A percentile compares a stretch with the other conserved stretches of the same genome.
Conservation (phyloP, 2,113 vertebrate species). For the Poeciliopsis prolifica region DNA sequence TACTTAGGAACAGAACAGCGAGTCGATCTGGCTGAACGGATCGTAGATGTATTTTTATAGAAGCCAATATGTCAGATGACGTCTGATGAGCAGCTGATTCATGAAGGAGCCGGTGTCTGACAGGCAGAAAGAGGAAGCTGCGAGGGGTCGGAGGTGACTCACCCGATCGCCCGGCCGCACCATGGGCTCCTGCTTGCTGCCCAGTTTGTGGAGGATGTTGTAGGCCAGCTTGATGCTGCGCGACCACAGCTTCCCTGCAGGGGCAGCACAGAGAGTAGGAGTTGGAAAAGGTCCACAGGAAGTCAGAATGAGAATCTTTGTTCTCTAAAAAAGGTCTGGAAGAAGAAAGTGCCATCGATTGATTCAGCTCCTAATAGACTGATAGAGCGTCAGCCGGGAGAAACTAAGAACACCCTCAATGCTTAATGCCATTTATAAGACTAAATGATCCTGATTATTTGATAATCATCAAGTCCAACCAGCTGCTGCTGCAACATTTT, state of each 20-base stretch:
- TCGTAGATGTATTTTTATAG: too few species aligned
- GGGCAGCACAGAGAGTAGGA: constrained; percentile 7
- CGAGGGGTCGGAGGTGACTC: constrained; percentile 62
- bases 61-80: background rate
- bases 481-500: too few species aligned
- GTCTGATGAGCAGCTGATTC: background rate
- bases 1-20: too few species aligned
- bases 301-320: constrained; percentile 11
- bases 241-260: constrained; percentile 96
- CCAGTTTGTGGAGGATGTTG: constrained; percentile 98
- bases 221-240: constrained; percentile 99
- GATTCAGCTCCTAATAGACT: too few species aligned
- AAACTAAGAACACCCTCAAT: too few species aligned
- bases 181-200: constrained; percentile 99
- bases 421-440: too few species aligned
- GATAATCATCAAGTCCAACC: too few species aligned
- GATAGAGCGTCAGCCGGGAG: too few species aligned
- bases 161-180: constrained; percentile 97
- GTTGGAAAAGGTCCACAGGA: constrained; percentile 38
- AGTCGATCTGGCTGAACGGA: too few species aligned
- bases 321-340: constrained; percentile 1
- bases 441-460: too few species aligned
- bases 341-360: too few species aligned
- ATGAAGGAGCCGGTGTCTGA: background rate
- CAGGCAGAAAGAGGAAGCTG: too few species aligned